A percentile compares a stretch with the other conserved stretches of the same genome.
Conservation (phyloP, 2,797 vertebrate species). For the Rhinogobio ventralis region DNA sequence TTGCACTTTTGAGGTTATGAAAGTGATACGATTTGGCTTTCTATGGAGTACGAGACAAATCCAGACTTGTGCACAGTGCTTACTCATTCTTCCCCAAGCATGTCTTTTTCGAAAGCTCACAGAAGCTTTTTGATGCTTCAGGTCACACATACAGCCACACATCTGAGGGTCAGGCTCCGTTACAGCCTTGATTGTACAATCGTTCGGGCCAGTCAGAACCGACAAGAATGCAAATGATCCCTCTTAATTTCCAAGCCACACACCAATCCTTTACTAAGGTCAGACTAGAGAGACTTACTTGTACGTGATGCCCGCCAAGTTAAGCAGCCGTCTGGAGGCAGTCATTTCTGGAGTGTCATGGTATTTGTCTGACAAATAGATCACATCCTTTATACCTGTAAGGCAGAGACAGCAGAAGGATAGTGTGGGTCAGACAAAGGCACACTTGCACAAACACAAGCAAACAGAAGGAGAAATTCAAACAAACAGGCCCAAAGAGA, state of each 20-base stretch:
- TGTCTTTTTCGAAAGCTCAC: not conserved
- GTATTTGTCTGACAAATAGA: slow-evolving; percentile 94
- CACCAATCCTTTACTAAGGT: slow-evolving; percentile 5
- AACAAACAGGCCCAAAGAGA: slow-evolving; percentile 26
- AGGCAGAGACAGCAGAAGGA: slow-evolving; percentile 48
- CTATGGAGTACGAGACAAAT: not conserved
- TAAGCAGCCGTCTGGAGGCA: slow-evolving; percentile 85
- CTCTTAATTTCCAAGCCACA: slow-evolving; percentile 1
- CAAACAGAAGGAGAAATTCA: slow-evolving; percentile 5
- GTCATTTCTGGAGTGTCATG: slow-evolving; percentile 82
- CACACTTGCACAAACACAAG: not conserved
- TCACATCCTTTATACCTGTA: slow-evolving; percentile 90
- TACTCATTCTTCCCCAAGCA: slow-evolving; percentile 11
- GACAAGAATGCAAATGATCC: slow-evolving; percentile 40
- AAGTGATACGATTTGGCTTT: not conserved
- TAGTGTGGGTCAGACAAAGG: slow-evolving; percentile 21
- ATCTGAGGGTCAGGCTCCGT: slow-evolving; percentile 30
- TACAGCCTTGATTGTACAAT: slow-evolving; percentile 31
- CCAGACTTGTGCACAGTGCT: slow-evolving; percentile 3
- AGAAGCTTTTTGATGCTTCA: slow-evolving; percentile 31
- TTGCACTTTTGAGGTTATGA: not conserved
- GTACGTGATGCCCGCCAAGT: slow-evolving; percentile 80
- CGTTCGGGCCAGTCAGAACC: not conserved
- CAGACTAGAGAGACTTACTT: slow-evolving; percentile 75
- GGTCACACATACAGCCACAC: slow-evolving; percentile 35